phyloP scores from a whole-genome alignment of 2,797 vertebrate species.

The Arremon aurantiirostris region DNA sequence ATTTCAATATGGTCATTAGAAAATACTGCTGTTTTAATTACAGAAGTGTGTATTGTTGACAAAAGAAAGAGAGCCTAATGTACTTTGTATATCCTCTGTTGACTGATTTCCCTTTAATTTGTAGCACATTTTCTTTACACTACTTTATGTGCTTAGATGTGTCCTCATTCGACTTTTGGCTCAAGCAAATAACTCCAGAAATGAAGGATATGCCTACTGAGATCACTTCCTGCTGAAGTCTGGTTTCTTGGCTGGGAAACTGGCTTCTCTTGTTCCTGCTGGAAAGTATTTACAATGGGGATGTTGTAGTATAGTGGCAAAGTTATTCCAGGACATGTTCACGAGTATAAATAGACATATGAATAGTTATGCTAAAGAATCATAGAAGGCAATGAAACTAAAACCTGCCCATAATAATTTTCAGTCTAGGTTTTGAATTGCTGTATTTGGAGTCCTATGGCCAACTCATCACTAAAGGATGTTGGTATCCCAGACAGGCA shows the following conservation, averaged over 20 bases:
- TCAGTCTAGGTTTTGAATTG: not conserved
- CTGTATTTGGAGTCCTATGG: not conserved
- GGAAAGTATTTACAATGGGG: conserved; percentile 70
- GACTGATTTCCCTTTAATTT: conserved; percentile 26
- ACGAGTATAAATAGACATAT: conserved; percentile 58
- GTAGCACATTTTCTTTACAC: conserved; percentile 43
- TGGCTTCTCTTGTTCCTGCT: conserved; percentile 66
- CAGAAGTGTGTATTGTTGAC: not conserved
- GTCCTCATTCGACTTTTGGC: conserved; percentile 66
- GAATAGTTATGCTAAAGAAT: conserved; percentile 53
- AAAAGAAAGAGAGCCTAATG: not conserved
- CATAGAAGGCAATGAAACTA: conserved; percentile 17
- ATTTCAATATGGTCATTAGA: not conserved
- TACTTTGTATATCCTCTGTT: not conserved
- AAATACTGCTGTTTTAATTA: not conserved
- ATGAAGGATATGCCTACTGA: conserved; percentile 56
- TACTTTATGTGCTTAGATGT: conserved; percentile 30
- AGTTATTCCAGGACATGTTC: conserved; percentile 66
- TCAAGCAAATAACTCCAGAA: conserved; percentile 57
- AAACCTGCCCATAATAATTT: conserved; percentile 1
- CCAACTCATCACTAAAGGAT: not conserved
- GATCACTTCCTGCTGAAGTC: conserved; percentile 71
- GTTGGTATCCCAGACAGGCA: not conserved
- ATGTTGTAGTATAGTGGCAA: conserved; percentile 63
- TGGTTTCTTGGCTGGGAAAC: conserved; percentile 66